These are phyloP conservation scores for Phalacrocorax pelagicus DNA, from an alignment of 2,113 vertebrate genomes.

Conservation along the genomic window DNA sequence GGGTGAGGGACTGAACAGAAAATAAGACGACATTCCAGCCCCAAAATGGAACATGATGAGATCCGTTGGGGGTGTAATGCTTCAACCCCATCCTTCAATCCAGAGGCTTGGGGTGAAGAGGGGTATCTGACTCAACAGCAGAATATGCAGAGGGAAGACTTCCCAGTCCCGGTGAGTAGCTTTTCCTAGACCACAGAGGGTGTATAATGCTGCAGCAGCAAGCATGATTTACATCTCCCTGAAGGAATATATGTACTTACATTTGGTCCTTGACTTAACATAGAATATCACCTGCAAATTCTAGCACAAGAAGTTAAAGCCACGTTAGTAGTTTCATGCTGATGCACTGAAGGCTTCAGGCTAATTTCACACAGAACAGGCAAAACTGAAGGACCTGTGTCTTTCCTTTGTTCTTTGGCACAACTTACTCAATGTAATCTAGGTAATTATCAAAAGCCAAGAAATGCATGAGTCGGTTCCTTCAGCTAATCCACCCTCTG, in stretches of 20 bases:
- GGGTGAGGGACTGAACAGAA: neutral
- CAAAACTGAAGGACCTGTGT: neutral
- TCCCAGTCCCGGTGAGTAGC: neutral
- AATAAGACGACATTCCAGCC: neutral
- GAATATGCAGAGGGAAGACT: neutral
- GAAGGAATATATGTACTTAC: neutral
- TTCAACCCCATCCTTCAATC: neutral
- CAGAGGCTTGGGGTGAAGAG: neutral
- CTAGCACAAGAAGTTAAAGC: neutral
- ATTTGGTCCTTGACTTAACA: neutral
- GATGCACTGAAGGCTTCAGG: neutral
- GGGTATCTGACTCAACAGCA: neutral
- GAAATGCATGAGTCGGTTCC: neutral
- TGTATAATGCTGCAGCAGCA: neutral
- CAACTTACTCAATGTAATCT: neutral
- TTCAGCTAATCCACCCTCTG: constrained; percentile 17
- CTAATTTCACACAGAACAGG: constrained; percentile 13
- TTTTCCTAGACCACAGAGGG: neutral
- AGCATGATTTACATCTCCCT: neutral
- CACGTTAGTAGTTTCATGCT: neutral
- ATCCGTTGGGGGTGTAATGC: neutral
- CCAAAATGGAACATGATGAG: neutral
- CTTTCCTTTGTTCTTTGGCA: neutral
- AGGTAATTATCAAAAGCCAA: constrained; percentile 26
- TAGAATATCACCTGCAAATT: neutral